Evolutionary conservation across 2,113 vertebrate species (phyloP).

Genomic region (Merops nubicus): DNA sequence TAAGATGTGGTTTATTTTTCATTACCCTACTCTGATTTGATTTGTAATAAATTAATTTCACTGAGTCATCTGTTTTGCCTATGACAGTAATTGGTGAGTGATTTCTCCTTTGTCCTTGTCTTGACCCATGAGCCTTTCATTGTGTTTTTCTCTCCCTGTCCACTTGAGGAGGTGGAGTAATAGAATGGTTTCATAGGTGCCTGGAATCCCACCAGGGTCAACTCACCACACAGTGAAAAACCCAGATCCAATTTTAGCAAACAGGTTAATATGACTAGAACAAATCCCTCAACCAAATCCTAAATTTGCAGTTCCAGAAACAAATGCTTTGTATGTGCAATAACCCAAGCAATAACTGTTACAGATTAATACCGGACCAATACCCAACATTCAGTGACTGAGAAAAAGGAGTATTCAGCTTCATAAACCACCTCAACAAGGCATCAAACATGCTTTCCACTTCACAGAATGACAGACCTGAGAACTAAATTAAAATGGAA

Average conservation of each 20-base stretch:
- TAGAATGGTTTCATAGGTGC: neutral
- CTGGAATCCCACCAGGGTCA: neutral
- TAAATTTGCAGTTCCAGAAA: neutral
- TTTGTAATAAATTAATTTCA: neutral
- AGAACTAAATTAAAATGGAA: neutral
- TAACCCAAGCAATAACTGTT: neutral
- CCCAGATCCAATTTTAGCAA: neutral
- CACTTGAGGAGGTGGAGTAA: neutral
- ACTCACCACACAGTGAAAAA: neutral
- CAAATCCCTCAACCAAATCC: neutral
- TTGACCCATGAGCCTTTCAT: accelerated
- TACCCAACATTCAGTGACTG: neutral
- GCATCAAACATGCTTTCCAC: neutral
- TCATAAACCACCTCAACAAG: neutral
- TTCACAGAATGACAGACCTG: neutral
- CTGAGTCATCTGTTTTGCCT: neutral
- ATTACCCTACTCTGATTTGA: neutral
- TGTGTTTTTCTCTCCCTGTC: neutral
- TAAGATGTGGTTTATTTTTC: neutral
- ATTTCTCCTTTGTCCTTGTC: neutral
- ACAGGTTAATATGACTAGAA: neutral
- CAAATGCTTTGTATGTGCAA: neutral
- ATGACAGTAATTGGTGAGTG: neutral
- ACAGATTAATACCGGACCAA: neutral
- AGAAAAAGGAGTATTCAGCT: neutral